phyloP scores from a whole-genome alignment of 1,140 invertebrate genomes.

The Olivierus martensii region DNA sequence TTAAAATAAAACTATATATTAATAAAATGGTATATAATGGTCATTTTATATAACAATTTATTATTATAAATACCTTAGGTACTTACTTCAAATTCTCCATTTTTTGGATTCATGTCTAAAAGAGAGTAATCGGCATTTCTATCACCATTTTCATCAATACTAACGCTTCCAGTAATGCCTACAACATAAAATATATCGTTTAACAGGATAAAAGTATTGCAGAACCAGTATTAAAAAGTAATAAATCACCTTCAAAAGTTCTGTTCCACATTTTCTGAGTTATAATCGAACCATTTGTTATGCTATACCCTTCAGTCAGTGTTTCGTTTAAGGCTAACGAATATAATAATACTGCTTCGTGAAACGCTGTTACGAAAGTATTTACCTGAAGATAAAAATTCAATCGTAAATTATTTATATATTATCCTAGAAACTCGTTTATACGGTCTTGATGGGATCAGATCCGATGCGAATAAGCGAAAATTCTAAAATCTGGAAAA shows the following conservation, averaged over 20 bases:
- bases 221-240: too few species aligned
- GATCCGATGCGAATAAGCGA: too few species aligned
- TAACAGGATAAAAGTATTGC: too few species aligned
- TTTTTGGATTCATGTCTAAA: constrained; percentile 36
- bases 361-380: constrained; percentile 72
- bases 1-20: too few species aligned
- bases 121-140: constrained; percentile 66
- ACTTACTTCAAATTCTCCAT: constrained; percentile 32
- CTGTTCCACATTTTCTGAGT: constrained; percentile 82
- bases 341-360: constrained; percentile 81
- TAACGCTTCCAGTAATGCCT: constrained; percentile 43
- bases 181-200: constrained; percentile 1
- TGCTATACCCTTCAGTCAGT: constrained; percentile 52
- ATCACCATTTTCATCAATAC: constrained; percentile 65
- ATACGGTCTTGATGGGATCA: too few species aligned
- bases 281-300: constrained; percentile 60
- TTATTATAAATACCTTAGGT: too few species aligned
- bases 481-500: too few species aligned
- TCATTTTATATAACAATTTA: too few species aligned
- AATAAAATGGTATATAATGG: too few species aligned
- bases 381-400: constrained; percentile 16
- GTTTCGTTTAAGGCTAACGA: constrained; percentile 85
- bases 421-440: too few species aligned
- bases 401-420: too few species aligned
- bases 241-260: constrained; percentile 55